These are phyloP conservation scores for Toxotes jaculatrix DNA, from an alignment of 2,113 vertebrate species.

Conservation along the genomic window DNA sequence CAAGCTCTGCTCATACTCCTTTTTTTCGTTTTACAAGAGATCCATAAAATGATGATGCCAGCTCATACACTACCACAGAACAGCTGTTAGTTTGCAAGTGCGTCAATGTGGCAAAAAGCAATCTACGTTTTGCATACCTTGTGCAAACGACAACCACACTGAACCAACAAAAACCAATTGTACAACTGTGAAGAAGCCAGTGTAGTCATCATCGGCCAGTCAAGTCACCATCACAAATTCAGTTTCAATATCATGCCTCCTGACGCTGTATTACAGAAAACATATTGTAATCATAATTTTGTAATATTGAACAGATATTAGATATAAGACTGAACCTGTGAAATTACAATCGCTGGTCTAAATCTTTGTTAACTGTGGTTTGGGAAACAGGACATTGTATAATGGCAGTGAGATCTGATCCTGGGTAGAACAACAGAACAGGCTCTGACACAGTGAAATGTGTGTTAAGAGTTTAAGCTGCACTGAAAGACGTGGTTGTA, in stretches of 20 bases:
- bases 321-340: not conserved
- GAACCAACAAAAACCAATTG: conserved; percentile 42
- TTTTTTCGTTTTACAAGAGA: not conserved
- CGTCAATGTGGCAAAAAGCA: conserved; percentile 69
- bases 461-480: not conserved
- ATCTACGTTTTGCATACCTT: conserved; percentile 62
- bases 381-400: not conserved
- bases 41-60: conserved; percentile 31
- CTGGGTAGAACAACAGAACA: not conserved
- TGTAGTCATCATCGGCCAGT: conserved; percentile 10
- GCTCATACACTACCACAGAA: conserved; percentile 35
- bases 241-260: not conserved
- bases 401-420: not conserved
- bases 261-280: not conserved
- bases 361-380: not conserved
- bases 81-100: conserved; percentile 70
- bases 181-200: conserved; percentile 8
- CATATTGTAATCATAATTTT: not conserved
- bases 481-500: not conserved
- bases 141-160: conserved; percentile 38
- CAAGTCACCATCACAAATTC: not conserved
- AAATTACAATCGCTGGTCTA: not conserved
- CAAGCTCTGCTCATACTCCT: not conserved
- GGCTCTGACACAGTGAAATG: conserved; percentile 1
- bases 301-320: not conserved